These are phyloP conservation scores for Melangyna quadrimaculata DNA, from an alignment of 2,888 invertebrate species.

Conservation along the genomic window DNA sequence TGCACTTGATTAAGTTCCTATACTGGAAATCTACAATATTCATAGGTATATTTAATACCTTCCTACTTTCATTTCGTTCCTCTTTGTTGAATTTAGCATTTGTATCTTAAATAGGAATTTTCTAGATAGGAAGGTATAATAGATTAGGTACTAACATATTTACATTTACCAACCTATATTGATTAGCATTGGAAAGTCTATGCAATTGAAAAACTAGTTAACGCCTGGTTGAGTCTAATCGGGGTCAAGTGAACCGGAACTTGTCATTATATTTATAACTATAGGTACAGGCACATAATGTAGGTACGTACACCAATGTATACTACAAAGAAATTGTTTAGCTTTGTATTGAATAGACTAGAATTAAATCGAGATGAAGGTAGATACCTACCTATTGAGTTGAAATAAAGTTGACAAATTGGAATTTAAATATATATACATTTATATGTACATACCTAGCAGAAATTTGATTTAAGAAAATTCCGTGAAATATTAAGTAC, in stretches of 20 bases:
- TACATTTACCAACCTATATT: neutral
- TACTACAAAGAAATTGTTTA: neutral
- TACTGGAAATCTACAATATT: neutral
- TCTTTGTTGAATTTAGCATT: neutral
- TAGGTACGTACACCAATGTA: too few relatives aligned
- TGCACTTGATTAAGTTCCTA: neutral
- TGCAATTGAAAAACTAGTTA: constrained; percentile 51
- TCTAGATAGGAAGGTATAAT: neutral
- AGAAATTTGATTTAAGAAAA: neutral
- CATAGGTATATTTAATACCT: neutral
- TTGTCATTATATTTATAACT: neutral
- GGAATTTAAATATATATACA: too few relatives aligned
- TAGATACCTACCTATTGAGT: neutral
- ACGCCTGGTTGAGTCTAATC: constrained; percentile 33
- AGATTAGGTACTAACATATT: neutral
- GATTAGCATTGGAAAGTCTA: constrained; percentile 41
- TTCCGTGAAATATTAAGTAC: neutral
- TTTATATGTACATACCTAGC: too few relatives aligned
- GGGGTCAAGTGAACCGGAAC: constrained; percentile 62
- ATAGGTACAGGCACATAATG: too few relatives aligned
- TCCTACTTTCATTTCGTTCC: neutral
- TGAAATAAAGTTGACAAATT: too few relatives aligned
- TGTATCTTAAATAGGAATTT: neutral
- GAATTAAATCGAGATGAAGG: neutral
- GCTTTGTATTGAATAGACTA: neutral